Base-by-base conservation (phyloP, 1,140 invertebrate species). In the Cylas formicarius region DNA sequence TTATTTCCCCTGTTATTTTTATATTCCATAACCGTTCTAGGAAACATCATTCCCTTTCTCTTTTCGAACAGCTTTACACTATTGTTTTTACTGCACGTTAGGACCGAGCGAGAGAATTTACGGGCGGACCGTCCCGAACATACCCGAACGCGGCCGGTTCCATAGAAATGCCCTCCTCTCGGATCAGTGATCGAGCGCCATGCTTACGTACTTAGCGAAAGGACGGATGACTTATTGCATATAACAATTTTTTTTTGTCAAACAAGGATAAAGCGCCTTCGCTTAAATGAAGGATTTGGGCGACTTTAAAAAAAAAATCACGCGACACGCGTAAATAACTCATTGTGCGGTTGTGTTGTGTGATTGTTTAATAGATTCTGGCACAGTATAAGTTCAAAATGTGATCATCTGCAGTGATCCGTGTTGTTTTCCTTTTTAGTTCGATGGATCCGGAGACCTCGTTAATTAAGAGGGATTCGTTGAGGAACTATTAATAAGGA, bases 151-250 rank as follows among this genome's bases (percentile, higher is more conserved):
- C 31, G 38, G 38, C 44, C 44, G 44, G 44, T 39, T 46, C 43
- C 32, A 36, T 27, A 22, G 44, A 46, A 46, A 39, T 46, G 20
- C 44, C 35, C 35, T 39, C 44, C 44, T 46, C 44, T 46, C 29
- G 36, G 44, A 39, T 46, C 44, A 46, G 44, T 46, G 35, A 46
- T 46, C 44, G 35, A 38, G 18, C 36, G 44, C 36, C 44, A 46
- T 46, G 44, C 35, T 43, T 44, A 20, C 43, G 33, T 29, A 37
- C 24, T 44, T 24, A 43, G 27, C 33, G 20, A 35, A 8, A 14
- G 41, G 18, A 17, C 16, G 10, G n/a, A 35, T n/a, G n/a, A n/a
- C n/a, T n/a, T n/a, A n/a, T 9, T 35, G 28, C 18, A 26, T 16
- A 9, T 1, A 11, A 13, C 9, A 44, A 13, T 35, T 19, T 44